A percentile compares a stretch with the other conserved stretches of the same genome.
phyloP scores from a whole-genome alignment of 2,113 vertebrate genomes.

The Seriola quinqueradiata region DNA sequence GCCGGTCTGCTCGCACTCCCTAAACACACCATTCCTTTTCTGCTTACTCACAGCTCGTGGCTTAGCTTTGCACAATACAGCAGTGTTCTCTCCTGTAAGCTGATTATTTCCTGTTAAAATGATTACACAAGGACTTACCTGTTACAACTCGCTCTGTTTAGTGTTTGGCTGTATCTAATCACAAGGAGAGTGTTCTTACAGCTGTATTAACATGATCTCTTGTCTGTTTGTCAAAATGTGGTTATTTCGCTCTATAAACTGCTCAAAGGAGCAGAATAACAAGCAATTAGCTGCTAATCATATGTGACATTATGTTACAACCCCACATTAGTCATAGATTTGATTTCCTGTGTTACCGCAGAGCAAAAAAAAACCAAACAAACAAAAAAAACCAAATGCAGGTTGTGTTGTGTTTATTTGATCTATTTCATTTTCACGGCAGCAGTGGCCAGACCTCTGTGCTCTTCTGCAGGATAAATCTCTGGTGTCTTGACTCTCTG shows the following conservation, averaged over 20 bases:
- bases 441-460: constrained; percentile 42
- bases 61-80: constrained; percentile 37
- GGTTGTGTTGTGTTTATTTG: constrained; percentile 51
- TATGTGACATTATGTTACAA: background rate
- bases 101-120: constrained; percentile 50
- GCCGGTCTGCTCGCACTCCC: constrained; percentile 18
- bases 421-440: constrained; percentile 43
- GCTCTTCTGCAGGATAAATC: constrained; percentile 33
- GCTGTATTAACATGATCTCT: background rate
- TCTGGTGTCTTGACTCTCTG: constrained; percentile 27
- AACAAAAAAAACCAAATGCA: background rate
- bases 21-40: constrained; percentile 20
- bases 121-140: constrained; percentile 36
- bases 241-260: background rate
- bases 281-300: background rate
- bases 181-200: background rate
- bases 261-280: background rate
- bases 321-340: background rate
- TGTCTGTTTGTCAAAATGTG: background rate
- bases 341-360: background rate
- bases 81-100: constrained; percentile 49
- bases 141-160: constrained; percentile 16
- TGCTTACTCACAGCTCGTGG: constrained; percentile 54
- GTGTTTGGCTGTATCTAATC: constrained; percentile 21
- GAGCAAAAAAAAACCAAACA: background rate